Evolutionary conservation across 2,888 invertebrate genomes (phyloP).

Genomic region (Periphyllus acericola): DNA sequence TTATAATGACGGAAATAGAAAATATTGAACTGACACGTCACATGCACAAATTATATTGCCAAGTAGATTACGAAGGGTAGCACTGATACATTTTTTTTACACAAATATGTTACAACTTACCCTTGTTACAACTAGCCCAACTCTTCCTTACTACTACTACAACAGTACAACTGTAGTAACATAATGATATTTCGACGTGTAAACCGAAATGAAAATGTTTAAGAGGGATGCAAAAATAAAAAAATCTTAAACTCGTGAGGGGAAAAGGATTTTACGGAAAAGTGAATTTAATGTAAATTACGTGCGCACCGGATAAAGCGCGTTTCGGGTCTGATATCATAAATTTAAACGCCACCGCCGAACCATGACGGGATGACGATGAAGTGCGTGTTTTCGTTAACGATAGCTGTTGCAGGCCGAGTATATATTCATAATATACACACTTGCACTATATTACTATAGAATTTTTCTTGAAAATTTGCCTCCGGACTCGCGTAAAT

Average conservation of each 20-base stretch:
- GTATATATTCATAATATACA: background rate
- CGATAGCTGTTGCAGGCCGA: background rate
- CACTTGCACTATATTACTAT: background rate
- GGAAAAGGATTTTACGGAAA: slow-evolving; percentile 3
- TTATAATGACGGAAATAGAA: no score
- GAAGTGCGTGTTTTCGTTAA: slow-evolving; percentile 29
- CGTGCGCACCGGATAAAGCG: background rate
- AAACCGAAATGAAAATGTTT: background rate
- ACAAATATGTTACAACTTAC: no score
- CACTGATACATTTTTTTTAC: no score
- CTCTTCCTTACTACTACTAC: no score
- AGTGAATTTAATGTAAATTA: background rate
- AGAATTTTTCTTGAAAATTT: background rate
- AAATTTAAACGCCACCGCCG: slow-evolving; percentile 13
- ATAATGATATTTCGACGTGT: no score
- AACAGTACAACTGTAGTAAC: no score
- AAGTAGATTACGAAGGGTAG: no score
- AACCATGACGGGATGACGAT: background rate
- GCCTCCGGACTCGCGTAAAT: background rate
- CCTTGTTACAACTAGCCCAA: no score
- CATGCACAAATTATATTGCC: no score
- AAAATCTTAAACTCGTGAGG: no score
- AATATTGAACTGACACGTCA: no score
- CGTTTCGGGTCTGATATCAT: slow-evolving; percentile 26
- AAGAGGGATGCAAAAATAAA: no score